Conservation (phyloP, 2,797 vertebrate genomes). For the Falco columbarius region DNA sequence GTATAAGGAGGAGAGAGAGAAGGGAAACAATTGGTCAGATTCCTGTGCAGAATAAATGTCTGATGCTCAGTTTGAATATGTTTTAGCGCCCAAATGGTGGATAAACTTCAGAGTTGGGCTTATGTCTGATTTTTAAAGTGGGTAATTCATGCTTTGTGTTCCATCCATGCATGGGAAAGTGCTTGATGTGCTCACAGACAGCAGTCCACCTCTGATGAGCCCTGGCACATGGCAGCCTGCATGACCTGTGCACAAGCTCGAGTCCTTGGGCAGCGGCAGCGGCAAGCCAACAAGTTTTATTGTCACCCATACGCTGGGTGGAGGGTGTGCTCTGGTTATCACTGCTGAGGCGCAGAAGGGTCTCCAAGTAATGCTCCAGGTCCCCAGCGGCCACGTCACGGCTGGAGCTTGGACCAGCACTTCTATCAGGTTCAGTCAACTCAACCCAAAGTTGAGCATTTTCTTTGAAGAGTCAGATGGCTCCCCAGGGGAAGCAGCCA, state of each 20-base stretch:
- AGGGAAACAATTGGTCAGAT: conserved; percentile 55
- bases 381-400: no score
- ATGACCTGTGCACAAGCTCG: accelerated
- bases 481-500: not conserved
- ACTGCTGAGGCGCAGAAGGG: not conserved
- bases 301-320: not conserved
- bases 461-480: not conserved
- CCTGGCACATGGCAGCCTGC: not conserved
- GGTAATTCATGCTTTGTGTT: not conserved
- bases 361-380: not conserved
- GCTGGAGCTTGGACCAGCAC: not conserved
- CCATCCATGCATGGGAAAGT: not conserved
- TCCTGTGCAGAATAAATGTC: conserved; percentile 9
- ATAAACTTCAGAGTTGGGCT: not conserved
- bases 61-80: not conserved
- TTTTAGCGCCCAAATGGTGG: not conserved
- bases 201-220: not conserved
- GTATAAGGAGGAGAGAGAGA: conserved; percentile 50
- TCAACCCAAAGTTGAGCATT: not conserved
- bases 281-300: not conserved
- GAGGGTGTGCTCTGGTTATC: not conserved
- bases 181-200: not conserved
- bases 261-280: not conserved
- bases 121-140: not conserved
- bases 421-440: not conserved